Evolutionary conservation across 1,140 invertebrate genomes (phyloP).

Genomic region (Lithobius niger): DNA sequence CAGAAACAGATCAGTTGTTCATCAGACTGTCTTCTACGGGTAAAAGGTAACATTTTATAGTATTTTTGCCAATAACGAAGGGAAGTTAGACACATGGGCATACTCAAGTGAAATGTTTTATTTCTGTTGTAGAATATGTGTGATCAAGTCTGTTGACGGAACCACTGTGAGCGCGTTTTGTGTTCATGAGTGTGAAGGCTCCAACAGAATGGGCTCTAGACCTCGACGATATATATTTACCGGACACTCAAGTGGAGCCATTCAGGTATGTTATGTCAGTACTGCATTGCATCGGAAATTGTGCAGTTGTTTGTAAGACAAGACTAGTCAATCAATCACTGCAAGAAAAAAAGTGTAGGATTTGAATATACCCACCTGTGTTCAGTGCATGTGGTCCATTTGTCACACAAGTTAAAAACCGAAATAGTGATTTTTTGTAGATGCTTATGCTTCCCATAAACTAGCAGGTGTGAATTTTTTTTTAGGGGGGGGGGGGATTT

Average conservation of each 20-base stretch:
- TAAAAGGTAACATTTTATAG: constrained; percentile 46
- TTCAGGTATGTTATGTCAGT: constrained; percentile 50
- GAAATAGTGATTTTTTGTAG: too few relatives aligned
- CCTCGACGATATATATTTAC: constrained; percentile 85
- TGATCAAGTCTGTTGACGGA: constrained; percentile 84
- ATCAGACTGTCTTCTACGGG: constrained; percentile 90
- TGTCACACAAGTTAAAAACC: too few relatives aligned
- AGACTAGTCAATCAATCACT: not conserved
- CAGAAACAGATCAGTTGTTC: constrained; percentile 88
- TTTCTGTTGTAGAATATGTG: constrained; percentile 76
- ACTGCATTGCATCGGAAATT: too few relatives aligned
- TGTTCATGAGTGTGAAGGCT: constrained; percentile 93
- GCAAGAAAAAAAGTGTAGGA: too few relatives aligned
- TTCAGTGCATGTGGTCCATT: too few relatives aligned
- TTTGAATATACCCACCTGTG: too few relatives aligned
- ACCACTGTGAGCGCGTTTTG: constrained; percentile 91
- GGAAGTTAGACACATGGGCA: not conserved
- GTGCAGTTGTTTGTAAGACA: not conserved
- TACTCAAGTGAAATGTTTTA: too few relatives aligned
- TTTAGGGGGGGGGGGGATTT: too few relatives aligned
- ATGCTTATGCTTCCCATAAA: too few relatives aligned
- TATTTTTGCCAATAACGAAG: too few relatives aligned
- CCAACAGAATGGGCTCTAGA: constrained; percentile 75
- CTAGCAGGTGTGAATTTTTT: too few relatives aligned
- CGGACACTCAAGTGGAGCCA: constrained; percentile 83